phyloP scores from a whole-genome alignment of 2,797 vertebrate genomes.

The Myripristis jacobus region DNA sequence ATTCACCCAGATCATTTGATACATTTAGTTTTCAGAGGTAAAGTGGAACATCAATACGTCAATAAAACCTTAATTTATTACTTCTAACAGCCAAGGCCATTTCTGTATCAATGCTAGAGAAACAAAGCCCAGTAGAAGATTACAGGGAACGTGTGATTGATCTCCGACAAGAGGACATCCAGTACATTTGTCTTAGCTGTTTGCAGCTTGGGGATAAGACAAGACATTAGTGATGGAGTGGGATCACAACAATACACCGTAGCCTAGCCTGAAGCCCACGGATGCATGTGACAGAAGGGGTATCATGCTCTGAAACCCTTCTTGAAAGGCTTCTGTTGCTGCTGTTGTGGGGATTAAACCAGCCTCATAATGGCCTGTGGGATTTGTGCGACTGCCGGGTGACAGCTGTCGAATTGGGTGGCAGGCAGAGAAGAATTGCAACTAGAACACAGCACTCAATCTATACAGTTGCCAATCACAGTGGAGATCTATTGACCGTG shows the following conservation, averaged over 20 bases:
- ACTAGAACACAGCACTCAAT: constrained; percentile 68
- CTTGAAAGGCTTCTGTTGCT: constrained; percentile 75
- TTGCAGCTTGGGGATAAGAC: constrained; percentile 54
- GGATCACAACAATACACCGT: constrained; percentile 66
- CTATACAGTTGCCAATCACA: constrained; percentile 76
- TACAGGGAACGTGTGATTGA: constrained; percentile 60
- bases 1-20: constrained; percentile 1
- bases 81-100: constrained; percentile 26
- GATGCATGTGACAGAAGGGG: constrained; percentile 78
- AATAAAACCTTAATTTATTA: constrained; percentile 38
- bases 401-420: constrained; percentile 79
- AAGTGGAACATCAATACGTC: constrained; percentile 30
- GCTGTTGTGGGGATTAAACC: constrained; percentile 79
- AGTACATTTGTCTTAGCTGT: constrained; percentile 63
- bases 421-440: constrained; percentile 73
- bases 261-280: constrained; percentile 63
- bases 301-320: constrained; percentile 75
- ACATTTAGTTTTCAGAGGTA: background rate
- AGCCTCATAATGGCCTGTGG: constrained; percentile 81
- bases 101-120: constrained; percentile 32
- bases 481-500: constrained; percentile 70
- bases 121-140: constrained; percentile 46
- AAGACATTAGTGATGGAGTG: constrained; percentile 70
- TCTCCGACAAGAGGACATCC: constrained; percentile 61
- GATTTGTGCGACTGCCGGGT: constrained; percentile 78